Evolutionary conservation across 2,888 invertebrate species (phyloP), one percentile per base, ranked within the genome.

Genomic region (Prosopocoilus inquinatus): DNA sequence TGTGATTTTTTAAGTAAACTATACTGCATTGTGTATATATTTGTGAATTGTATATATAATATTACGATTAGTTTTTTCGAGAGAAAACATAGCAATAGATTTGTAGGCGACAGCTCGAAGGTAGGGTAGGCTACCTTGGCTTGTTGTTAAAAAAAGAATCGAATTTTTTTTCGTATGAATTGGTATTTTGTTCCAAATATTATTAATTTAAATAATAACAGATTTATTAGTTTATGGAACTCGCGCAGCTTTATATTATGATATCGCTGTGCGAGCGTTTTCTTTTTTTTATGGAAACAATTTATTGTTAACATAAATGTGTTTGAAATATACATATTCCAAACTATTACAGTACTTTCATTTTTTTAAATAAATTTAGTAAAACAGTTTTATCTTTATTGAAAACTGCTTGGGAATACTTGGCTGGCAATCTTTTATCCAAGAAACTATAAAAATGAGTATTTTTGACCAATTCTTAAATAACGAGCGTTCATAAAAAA

Each of bases 1-100:
- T 73, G 73, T 73, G 72, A 73, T 73, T 69, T 69, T 39, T 55
- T 52, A 52, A 57, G 41, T 51, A 49, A 46, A 51, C 45, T 53
- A 53, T 53, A 54, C 34, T 52, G 33, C 47, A 52, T 45, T 32
- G 35, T 51, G 36, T 45, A 45, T 41, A 52, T 52, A 52, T 32
- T 46, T 52, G 47, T 46, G 35, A 46, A 35, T 52, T 52, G 52
- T 52, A 52, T 20, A 52, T 20, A 52, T 52, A 52, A 32, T 43
- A 41, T 41, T 15, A 47, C 16, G 16, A 43, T 41, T 41, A 41
- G 33, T 34, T 47, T 33, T 34, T 47, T 33, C 35, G 16, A 34
- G 13, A 47, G 35, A 33, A 11, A 20, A 46, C 20, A 41, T 53
- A 53, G 53, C 53, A 53, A 53, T 53, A 53, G 45, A 43, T 28